These are phyloP conservation scores for Labeo calbasu DNA, from an alignment of 2,797 vertebrate species.

Conservation along the genomic window DNA sequence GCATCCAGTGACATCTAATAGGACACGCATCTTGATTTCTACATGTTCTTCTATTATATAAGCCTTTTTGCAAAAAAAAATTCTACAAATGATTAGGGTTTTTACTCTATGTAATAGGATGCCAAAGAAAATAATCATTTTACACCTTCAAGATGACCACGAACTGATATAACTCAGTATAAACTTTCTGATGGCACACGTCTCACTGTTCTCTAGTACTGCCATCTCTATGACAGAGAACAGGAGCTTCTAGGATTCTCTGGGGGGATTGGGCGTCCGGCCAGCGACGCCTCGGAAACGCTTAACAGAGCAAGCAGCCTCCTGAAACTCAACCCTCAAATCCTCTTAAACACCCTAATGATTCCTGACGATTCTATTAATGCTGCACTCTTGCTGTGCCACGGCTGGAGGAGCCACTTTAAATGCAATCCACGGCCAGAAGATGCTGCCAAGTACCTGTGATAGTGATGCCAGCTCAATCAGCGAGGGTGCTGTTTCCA, in stretches of 20 bases:
- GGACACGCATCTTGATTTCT: background rate
- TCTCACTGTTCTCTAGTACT: background rate
- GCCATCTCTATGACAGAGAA: background rate
- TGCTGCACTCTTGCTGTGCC: background rate
- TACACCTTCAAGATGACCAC: background rate
- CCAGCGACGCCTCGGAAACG: background rate
- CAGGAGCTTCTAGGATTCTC: background rate
- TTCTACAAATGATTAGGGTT: background rate
- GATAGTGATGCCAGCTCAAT: background rate
- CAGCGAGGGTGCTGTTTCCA: background rate
- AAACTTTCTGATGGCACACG: background rate
- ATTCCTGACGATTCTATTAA: conserved; percentile 20
- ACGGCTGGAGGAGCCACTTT: background rate
- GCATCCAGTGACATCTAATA: background rate
- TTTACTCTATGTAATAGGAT: background rate
- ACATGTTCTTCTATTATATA: background rate
- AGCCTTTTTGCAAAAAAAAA: background rate
- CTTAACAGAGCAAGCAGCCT: background rate
- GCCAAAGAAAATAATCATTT: background rate
- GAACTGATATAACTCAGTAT: background rate
- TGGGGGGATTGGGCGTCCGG: background rate
- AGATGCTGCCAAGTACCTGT: background rate
- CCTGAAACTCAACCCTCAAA: conserved; percentile 1
- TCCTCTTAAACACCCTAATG: conserved; percentile 17
- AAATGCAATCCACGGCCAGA: background rate